Base-by-base conservation (phyloP, 1,140 invertebrate species). In the Portunus trituberculatus region DNA sequence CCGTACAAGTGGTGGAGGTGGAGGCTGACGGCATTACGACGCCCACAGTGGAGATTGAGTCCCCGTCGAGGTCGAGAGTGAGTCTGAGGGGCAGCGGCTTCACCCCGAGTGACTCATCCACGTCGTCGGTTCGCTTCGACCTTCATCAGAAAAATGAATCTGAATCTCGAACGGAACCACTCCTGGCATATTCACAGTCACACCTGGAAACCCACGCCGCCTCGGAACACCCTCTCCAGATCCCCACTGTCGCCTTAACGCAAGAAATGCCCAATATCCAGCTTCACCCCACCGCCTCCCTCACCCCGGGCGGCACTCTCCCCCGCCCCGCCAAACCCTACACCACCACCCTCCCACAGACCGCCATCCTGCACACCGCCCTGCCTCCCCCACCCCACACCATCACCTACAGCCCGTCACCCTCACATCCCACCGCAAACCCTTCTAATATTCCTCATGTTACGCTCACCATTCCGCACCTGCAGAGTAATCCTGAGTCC, bases 1-100 rank as follows among this genome's bases (percentile, higher is more conserved):
- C 94, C 7, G 94, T 95, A 7, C 67, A 95, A 29, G 94, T 95
- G 82, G 83, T 95, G 76, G 94, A 95, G 32, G 94, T 95, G 91
- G 94, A 95, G 91, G 90, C 90, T 12, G 94, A 95, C 76, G 67
- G n/a, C 82, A 92, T 87, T 39, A 88, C 84, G 14, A 87, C 94
- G 28, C 94, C 94, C 2, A 87, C 39, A 6, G 90, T 95, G 89
- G 94, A 95, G 48, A 95, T 95, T 16, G 89, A 95, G 82, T 95
- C 94, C n/a, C 94, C 94, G 1, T 95, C 94, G 31, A 92, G 84
- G 48, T 52, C 82, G 28, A 86, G 91, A n/a, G 10, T 88, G 16
- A 95, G 48, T 84, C 76, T 95, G 82, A 46, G 90, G 29, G 86
- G 87, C 86, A 84, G 84, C 12, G 83, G 29, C 52, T 88, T 88